These are phyloP conservation scores for Allophyes oxyacanthae DNA, from an alignment of 2,888 invertebrate species.

Conservation along the genomic window DNA sequence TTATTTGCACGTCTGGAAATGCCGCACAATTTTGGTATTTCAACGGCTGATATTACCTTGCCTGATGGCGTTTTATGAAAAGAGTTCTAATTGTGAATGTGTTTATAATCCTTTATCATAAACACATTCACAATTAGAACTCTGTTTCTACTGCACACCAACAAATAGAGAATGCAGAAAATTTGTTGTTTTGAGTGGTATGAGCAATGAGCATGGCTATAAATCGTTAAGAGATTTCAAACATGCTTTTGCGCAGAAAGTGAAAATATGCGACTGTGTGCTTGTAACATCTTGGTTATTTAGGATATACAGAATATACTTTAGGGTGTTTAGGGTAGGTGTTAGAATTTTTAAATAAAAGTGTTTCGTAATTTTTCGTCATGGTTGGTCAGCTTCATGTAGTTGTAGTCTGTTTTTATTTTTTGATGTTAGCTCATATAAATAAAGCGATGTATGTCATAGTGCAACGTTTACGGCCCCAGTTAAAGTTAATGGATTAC, in stretches of 20 bases:
- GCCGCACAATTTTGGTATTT: not conserved
- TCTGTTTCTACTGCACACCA: constrained; percentile 12
- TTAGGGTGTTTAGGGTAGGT: no score
- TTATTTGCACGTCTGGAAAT: not conserved
- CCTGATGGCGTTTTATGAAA: no score
- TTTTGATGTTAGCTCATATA: constrained; percentile 20
- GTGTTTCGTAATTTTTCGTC: no score
- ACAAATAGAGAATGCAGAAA: constrained; percentile 38
- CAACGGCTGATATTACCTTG: no score
- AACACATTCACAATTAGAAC: no score
- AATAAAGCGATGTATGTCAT: constrained; percentile 9
- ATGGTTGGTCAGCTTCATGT: no score
- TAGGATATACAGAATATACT: no score
- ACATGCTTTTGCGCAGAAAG: constrained; percentile 33
- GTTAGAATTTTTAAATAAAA: no score
- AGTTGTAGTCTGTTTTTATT: not conserved
- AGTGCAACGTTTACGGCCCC: constrained; percentile 49
- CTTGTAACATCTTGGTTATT: constrained; percentile 14
- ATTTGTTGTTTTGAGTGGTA: constrained; percentile 37
- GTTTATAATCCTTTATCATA: no score
- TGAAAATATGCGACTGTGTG: constrained; percentile 37
- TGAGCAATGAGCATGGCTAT: constrained; percentile 22
- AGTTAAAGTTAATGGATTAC: constrained; percentile 60
- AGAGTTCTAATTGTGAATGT: constrained; percentile 2
- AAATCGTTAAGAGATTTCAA: constrained; percentile 51